Evolutionary conservation across 1,140 invertebrate species (phyloP), one percentile per base, ranked within the genome.

Genomic region (Achroia grisella): DNA sequence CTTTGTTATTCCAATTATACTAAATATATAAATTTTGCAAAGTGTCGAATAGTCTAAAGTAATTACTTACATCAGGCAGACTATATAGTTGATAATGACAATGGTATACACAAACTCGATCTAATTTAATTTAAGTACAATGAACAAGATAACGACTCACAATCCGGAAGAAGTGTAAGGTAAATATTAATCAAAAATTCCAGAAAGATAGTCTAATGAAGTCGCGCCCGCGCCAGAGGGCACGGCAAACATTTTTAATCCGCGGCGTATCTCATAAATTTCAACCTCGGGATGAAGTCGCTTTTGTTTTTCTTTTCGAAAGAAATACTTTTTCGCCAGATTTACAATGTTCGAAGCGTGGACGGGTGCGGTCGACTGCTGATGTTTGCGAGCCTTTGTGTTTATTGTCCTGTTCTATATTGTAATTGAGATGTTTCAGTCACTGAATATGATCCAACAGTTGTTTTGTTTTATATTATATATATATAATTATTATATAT

Each of bases 111-210:
- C 5, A 15, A 8, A 15, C 52, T 56, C 11, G 17, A 42, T 15
- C 13, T 37, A 37, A 46, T 47, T 44, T 11, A 33, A 43, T 35
- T 40, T 23, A 43, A 39, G 39, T 44, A 56, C 47, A 23, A 23
- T 23, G 17, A 52, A 63, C 63, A 61, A 64, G 58, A 63, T 67
- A 71, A 69, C 65, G 65, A 70, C 64, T 54, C 64, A 67, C 59
- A 67, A 64, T 61, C 61, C 57, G 44, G 56, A 68, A 72, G 68
- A 74, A 81, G 71, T 71, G 71, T 61, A 77, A 74, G 67, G 67
- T 71, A 81, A 81, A 81, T 77, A 79, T 79, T 79, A 78, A 77
- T 81, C 71, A 72, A 64, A 75, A 71, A 66, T 73, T 74, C 71
- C 52, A 67, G 69, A 67, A 70, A 72, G 61, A 66, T 52, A 62